phyloP scores from a whole-genome alignment of 2,888 invertebrate genomes.

The Clostera curtula region DNA sequence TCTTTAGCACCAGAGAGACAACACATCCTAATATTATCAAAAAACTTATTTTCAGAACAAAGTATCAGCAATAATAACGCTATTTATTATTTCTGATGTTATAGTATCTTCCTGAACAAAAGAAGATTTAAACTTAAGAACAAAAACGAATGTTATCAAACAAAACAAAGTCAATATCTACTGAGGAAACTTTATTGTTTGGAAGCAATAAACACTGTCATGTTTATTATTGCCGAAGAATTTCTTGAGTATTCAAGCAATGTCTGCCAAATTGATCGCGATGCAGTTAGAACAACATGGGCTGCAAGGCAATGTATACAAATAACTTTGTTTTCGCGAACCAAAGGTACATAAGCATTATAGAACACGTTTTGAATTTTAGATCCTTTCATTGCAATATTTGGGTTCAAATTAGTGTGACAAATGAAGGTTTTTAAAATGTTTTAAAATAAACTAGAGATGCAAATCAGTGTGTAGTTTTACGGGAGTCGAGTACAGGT shows the following conservation, averaged over 20 bases:
- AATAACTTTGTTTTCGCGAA: conserved; percentile 42
- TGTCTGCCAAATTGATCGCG: conserved; percentile 60
- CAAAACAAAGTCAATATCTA: too few species aligned
- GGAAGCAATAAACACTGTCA: conserved; percentile 13
- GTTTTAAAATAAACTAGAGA: conserved; percentile 36
- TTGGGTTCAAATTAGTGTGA: conserved; percentile 21
- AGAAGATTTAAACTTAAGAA: too few species aligned
- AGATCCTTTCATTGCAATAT: conserved; percentile 5
- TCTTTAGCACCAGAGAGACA: too few species aligned
- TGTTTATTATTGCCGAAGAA: conserved; percentile 27
- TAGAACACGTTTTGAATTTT: conserved; percentile 10
- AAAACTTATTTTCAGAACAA: too few species aligned
- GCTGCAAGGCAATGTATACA: conserved; percentile 50
- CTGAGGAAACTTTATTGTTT: too few species aligned
- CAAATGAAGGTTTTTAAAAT: conserved; percentile 14
- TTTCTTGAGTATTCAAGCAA: conserved; percentile 50
- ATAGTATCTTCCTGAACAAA: too few species aligned
- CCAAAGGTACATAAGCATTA: conserved; percentile 15
- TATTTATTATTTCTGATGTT: too few species aligned
- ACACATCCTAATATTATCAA: too few species aligned
- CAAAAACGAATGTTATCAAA: too few species aligned
- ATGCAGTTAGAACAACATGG: conserved; percentile 59
- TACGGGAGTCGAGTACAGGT: conserved; percentile 71
- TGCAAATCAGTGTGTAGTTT: conserved; percentile 65
- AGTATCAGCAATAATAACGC: too few species aligned